Conservation (phyloP, 2,888 invertebrate species). For the Lochmaea crataegi region DNA sequence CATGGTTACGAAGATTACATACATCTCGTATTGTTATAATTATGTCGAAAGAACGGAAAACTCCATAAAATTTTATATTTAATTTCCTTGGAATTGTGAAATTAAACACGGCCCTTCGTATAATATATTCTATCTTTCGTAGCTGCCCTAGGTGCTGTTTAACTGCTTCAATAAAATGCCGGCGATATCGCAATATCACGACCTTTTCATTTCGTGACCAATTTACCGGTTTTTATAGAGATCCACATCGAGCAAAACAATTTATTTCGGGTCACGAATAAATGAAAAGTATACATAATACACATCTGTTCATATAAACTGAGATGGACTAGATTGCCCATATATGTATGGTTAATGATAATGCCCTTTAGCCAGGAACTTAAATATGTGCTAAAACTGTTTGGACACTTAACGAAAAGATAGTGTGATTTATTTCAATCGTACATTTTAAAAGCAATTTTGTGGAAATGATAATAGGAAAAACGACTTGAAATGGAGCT, state of each 20-base stretch:
- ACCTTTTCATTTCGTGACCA: conserved; percentile 22
- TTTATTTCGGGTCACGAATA: conserved; percentile 21
- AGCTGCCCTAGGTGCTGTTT: not conserved
- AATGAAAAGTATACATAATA: conserved; percentile 8
- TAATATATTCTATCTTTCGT: not conserved
- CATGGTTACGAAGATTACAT: too few relatives aligned
- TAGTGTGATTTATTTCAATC: too few relatives aligned
- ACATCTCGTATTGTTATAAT: too few relatives aligned
- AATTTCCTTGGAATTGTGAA: not conserved
- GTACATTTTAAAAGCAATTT: too few relatives aligned
- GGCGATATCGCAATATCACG: conserved; percentile 1
- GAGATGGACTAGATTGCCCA: not conserved
- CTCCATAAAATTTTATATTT: not conserved
- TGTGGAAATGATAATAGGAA: too few relatives aligned
- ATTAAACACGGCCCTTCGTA: not conserved
- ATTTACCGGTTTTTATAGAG: conserved; percentile 18
- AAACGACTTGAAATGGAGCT: too few relatives aligned
- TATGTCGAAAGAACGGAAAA: not conserved
- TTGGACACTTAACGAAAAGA: too few relatives aligned
- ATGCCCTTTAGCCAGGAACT: not conserved
- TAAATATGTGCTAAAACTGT: too few relatives aligned
- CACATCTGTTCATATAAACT: not conserved
- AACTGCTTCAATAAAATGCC: conserved; percentile 2
- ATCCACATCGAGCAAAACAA: conserved; percentile 18
- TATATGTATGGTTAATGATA: not conserved